phyloP scores from a whole-genome alignment of 2,888 invertebrate species.

The Zygogramma bicolorata region DNA sequence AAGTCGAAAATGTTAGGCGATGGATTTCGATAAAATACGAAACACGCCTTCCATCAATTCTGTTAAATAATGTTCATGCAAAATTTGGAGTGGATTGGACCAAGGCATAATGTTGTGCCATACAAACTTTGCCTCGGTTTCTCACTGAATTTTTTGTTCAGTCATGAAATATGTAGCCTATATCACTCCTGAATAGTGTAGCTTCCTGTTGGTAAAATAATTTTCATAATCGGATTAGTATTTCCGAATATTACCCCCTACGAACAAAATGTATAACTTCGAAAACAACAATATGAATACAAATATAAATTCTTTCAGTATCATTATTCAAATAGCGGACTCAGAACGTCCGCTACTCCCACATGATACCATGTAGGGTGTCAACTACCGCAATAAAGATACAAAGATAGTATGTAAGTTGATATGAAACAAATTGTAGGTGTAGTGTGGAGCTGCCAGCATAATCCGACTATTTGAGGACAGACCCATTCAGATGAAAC shows the following conservation, averaged over 20 bases:
- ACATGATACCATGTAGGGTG: constrained; percentile 61
- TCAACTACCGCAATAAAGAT: constrained; percentile 61
- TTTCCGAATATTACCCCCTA: too few relatives aligned
- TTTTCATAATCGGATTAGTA: too few relatives aligned
- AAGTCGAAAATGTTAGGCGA: too few relatives aligned
- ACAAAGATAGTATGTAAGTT: constrained; percentile 65
- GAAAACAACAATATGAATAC: constrained; percentile 25
- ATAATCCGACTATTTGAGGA: constrained; percentile 62
- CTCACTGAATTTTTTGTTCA: too few relatives aligned
- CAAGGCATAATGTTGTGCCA: background rate
- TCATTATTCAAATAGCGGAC: constrained; percentile 48
- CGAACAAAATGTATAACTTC: constrained; percentile 16
- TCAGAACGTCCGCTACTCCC: constrained; percentile 54
- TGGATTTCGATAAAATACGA: too few relatives aligned
- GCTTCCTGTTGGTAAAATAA: too few relatives aligned
- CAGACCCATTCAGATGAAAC: constrained; percentile 56
- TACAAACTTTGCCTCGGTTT: too few relatives aligned
- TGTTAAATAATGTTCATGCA: too few relatives aligned
- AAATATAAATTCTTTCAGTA: constrained; percentile 26
- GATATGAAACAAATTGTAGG: constrained; percentile 66
- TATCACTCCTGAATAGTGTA: too few relatives aligned
- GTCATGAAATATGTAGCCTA: too few relatives aligned
- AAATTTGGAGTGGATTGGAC: too few relatives aligned
- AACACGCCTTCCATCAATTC: too few relatives aligned
- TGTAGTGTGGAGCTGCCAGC: constrained; percentile 60